phyloP scores from a whole-genome alignment of 1,140 invertebrate species.

The Aphelenchoides besseyi region DNA sequence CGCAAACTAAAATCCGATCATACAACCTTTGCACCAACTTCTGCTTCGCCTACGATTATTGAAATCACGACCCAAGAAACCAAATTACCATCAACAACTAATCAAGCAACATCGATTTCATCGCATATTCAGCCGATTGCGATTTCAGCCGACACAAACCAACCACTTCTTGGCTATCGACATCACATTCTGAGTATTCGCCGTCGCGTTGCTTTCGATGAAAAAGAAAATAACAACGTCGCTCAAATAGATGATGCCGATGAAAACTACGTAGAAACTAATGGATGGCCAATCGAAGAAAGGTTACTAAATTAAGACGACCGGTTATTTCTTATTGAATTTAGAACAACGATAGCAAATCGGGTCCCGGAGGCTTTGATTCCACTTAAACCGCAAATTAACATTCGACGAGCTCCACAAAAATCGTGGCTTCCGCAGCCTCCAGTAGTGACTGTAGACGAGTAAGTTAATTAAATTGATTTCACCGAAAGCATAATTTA shows the following conservation, averaged over 20 bases:
- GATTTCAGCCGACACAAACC: background rate
- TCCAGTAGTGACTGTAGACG: background rate
- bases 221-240: background rate
- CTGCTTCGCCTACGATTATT: too few species aligned
- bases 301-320: background rate
- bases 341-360: constrained; percentile 9
- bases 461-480: background rate
- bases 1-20: background rate
- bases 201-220: background rate
- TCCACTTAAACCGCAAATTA: background rate
- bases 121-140: background rate
- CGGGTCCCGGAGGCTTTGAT: background rate
- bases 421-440: background rate
- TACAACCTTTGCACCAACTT: background rate
- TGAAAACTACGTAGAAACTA: background rate
- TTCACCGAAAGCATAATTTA: background rate
- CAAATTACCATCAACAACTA: background rate
- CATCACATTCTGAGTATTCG: background rate
- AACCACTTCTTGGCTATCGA: background rate
- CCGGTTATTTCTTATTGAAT: background rate
- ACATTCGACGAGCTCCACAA: background rate
- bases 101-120: background rate
- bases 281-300: background rate
- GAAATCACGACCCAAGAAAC: too few species aligned
- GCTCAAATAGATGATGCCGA: background rate